Base-by-base conservation (phyloP, 1,140 invertebrate genomes). In the Leguminivora glycinivorella region DNA sequence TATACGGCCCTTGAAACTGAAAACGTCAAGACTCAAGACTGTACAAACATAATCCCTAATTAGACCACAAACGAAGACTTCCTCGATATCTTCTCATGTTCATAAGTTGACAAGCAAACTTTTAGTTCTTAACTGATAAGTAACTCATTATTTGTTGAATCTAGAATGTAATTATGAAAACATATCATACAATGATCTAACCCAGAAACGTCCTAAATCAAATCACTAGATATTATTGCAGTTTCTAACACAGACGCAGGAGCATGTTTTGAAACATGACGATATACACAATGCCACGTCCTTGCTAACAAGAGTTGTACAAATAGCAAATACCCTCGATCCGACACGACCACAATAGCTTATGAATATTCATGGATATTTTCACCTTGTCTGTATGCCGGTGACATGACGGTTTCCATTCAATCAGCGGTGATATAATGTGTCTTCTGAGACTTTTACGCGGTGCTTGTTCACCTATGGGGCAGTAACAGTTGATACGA, bases 311-410 rank as follows among this genome's bases (percentile, higher is more conserved):
- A 71, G 73, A 71, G 71, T 75, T 56, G 71, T 68, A 66, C 69
- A 68, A 70, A 72, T 29, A 70, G 67, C 68, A 70, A n/a, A 25
- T 66, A 75, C 14, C n/a, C 25, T 17, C 71, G 67, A 73, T 72
- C 52, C 25, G 74, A 72, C 76, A 76, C 73, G 70, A 67, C 66
- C 40, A 67, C 75, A 80, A 80, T 77, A 71, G 60, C 22, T 56
- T 47, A 80, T 80, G 78, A 80, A 80, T 77, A 80, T 77, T 75
- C 70, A 79, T 47, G 26, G 14, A 29, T 31, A 63, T 63, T 63
- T 63, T 63, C 58, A 63, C 58, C 58, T 63, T 63, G 58, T 63
- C 29, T 63, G n/a, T n/a, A 17, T 63, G 26, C 25, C 19, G 58
- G 26, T 34, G 58, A 29, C 58, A 63, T 29, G 25, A 14, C 26